A percentile compares a stretch with the other conserved stretches of the same genome.
Conservation (phyloP, 2,888 invertebrate species). For the Meiosimyza platycephala region DNA sequence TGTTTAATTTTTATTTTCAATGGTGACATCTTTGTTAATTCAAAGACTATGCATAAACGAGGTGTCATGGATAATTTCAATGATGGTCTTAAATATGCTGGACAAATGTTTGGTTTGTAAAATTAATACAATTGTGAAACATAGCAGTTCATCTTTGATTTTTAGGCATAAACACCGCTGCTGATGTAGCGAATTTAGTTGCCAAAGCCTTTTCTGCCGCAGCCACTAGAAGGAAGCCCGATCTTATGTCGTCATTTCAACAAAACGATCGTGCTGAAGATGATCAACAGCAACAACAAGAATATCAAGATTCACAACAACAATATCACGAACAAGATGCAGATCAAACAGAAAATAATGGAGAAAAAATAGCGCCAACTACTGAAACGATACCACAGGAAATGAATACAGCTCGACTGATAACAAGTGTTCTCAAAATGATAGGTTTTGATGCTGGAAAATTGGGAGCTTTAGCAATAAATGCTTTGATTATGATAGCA, state of each 20-base stretch:
- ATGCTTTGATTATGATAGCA: slow-evolving; percentile 84
- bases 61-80: slow-evolving; percentile 63
- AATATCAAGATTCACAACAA: slow-evolving; percentile 39
- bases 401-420: slow-evolving; percentile 51
- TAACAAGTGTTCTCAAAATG: slow-evolving; percentile 73
- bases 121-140: not conserved
- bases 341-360: slow-evolving; percentile 4
- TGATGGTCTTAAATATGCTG: slow-evolving; percentile 62
- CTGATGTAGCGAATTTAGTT: slow-evolving; percentile 73
- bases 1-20: slow-evolving; percentile 24
- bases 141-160: not conserved
- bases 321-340: slow-evolving; percentile 40
- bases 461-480: slow-evolving; percentile 84
- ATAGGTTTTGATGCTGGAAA: slow-evolving; percentile 82
- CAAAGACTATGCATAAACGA: slow-evolving; percentile 48
- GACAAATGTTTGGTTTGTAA: slow-evolving; percentile 62
- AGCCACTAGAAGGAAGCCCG: slow-evolving; percentile 47
- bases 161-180: slow-evolving; percentile 68
- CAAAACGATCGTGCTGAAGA: slow-evolving; percentile 29
- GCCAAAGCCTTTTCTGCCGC: slow-evolving; percentile 69
- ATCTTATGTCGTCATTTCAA: slow-evolving; percentile 53
- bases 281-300: slow-evolving; percentile 36
- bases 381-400: slow-evolving; percentile 35
- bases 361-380: slow-evolving; percentile 21
- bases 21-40: slow-evolving; percentile 20